Percentiles rank a stretch among this genome's conserved stretches.
Evolutionary conservation across 2,113 vertebrate species (phyloP).

Genomic region (Procavia capensis): DNA sequence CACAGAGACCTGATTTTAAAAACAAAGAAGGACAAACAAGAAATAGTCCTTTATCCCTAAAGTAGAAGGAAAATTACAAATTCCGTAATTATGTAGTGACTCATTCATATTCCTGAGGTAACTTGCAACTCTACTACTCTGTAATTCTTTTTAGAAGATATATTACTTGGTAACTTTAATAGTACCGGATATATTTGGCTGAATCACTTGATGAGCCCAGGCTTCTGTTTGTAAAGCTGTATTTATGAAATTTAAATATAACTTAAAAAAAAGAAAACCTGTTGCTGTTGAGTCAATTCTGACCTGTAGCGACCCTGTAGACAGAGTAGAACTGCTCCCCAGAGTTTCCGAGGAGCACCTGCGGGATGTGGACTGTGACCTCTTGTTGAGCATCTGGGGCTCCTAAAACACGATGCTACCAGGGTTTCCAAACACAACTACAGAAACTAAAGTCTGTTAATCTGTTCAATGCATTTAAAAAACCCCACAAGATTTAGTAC

Average conservation of each 20-base stretch:
- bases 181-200: not conserved
- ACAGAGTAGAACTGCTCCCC: too few species aligned
- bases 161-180: slow-evolving; percentile 25
- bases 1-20: not conserved
- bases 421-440: slow-evolving; percentile 10
- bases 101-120: not conserved
- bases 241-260: slow-evolving; percentile 38
- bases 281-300: too few species aligned
- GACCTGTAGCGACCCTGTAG: too few species aligned
- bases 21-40: not conserved
- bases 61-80: not conserved
- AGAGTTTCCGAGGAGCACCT: too few species aligned
- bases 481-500: not conserved
- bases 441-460: not conserved
- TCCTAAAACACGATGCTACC: too few species aligned
- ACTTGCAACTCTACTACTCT: not conserved
- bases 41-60: not conserved
- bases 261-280: too few species aligned
- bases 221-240: slow-evolving; percentile 13
- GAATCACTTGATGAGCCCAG: not conserved
- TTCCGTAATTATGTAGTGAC: not conserved
- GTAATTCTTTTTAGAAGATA: not conserved
- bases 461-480: not conserved
- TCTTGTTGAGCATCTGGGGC: too few species aligned
- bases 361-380: too few species aligned